Evolutionary conservation across 2,888 invertebrate genomes (phyloP), one percentile per base, ranked within the genome.

Genomic region (Aphodius sticticus): DNA sequence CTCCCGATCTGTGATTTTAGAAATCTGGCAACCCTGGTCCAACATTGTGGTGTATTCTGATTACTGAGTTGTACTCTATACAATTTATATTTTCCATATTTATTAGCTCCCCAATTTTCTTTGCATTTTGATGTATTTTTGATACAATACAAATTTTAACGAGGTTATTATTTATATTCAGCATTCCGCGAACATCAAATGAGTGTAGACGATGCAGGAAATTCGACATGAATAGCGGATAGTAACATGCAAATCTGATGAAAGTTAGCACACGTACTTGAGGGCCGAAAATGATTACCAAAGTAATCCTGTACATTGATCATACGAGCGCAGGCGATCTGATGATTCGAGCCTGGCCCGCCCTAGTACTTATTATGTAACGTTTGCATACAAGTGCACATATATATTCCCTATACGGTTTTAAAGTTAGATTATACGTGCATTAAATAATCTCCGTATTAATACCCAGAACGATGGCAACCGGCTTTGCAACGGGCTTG

Each of bases 401-500:
- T 53, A 53, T 53, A 53, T 53, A 53, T 53, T 71, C 71, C 70
- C 15, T 26, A n/a, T 15, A 16, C 71, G 71, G 71, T 71, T 71
- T 71, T 71, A 71, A 71, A 71, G 71, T 71, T 71, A 71, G 71
- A 71, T 71, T 71, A 71, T 71, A 35, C 71, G 12, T 71, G 71
- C 71, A 71, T 71, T 71, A 71, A 71, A 71, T 71, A 71, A 71
- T 71, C 71, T 35, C 35, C 15, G 71, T 16, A 71, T 71, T 71
- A 71, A 71, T 71, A 16, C 16, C 26, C 71, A 35, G 71, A 16
- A 35, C 71, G 16, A 35, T 12, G 16, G 16, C 26, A 16, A 26
- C n/a, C n/a, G 16, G 71, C 71, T 71, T 71, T 71, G 26, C 35
- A 35, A 35, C 35, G 71, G 16, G 16, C 16, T 71, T 16, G 15